Percentiles rank a stretch among this genome's conserved stretches.
phyloP scores from a whole-genome alignment of 1,140 invertebrate species.

The Tetramorium simillimum region DNA sequence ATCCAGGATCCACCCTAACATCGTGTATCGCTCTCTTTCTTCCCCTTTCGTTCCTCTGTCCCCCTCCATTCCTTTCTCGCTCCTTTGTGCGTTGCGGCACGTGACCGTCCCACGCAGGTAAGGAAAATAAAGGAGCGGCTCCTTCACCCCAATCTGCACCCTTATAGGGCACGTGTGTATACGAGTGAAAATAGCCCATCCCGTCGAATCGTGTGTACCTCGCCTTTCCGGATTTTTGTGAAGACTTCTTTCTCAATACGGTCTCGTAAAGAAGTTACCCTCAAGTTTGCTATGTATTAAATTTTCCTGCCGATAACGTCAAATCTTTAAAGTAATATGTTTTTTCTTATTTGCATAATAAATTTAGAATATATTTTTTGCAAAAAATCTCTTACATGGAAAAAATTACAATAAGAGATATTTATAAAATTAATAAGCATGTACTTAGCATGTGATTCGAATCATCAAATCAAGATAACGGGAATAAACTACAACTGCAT shows the following conservation, averaged over 20 bases:
- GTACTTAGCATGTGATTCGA: not conserved
- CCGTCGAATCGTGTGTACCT: not conserved
- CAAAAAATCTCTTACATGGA: not conserved
- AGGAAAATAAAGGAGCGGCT: slow-evolving; percentile 70
- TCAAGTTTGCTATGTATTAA: not conserved
- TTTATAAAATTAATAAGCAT: not conserved
- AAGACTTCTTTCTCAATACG: slow-evolving; percentile 19
- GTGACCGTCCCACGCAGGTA: slow-evolving; percentile 64
- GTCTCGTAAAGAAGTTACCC: slow-evolving; percentile 4
- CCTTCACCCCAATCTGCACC: slow-evolving; percentile 57
- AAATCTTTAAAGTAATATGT: not conserved
- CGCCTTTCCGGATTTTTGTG: slow-evolving; percentile 39
- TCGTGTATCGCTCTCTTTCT: slow-evolving; percentile 4
- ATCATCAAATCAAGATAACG: not conserved
- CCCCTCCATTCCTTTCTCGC: not conserved
- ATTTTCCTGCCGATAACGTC: not conserved
- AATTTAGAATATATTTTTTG: not conserved
- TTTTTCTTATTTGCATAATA: not conserved
- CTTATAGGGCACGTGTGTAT: slow-evolving; percentile 53
- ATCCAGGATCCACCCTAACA: slow-evolving; percentile 72
- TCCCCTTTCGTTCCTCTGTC: not conserved
- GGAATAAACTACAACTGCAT: not conserved
- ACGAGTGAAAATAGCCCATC: slow-evolving; percentile 50
- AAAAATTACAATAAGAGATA: not conserved
- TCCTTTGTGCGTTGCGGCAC: slow-evolving; percentile 27